These are phyloP conservation scores for Euzophera pinguis DNA, from an alignment of 2,888 invertebrate genomes.

Conservation along the genomic window DNA sequence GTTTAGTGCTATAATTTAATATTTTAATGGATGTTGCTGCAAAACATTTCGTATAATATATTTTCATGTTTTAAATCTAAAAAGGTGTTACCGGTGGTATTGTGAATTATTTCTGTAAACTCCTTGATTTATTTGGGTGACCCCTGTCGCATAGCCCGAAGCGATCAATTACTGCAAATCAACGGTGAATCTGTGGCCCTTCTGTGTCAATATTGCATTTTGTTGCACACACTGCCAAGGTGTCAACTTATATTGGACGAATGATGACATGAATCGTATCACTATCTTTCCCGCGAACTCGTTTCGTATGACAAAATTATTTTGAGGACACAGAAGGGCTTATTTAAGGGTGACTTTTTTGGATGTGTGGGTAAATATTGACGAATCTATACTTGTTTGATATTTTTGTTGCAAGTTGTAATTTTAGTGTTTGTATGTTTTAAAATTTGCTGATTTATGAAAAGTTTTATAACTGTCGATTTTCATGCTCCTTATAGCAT, in stretches of 20 bases:
- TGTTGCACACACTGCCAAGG: conserved; percentile 1
- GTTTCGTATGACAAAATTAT: neutral
- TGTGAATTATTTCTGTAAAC: neutral
- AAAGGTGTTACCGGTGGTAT: too few species aligned
- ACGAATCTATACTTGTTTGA: too few species aligned
- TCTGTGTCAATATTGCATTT: conserved; percentile 38
- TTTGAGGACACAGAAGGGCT: neutral
- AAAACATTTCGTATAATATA: too few species aligned
- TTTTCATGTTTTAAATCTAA: too few species aligned
- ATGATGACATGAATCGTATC: neutral
- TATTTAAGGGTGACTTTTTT: neutral
- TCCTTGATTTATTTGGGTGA: conserved; percentile 13
- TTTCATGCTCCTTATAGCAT: too few species aligned
- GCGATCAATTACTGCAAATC: conserved; percentile 63
- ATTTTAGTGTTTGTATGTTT: too few species aligned
- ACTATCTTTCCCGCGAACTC: neutral
- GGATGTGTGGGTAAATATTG: neutral
- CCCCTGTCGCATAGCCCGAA: conserved; percentile 37
- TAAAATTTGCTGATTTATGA: too few species aligned
- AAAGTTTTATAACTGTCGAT: too few species aligned
- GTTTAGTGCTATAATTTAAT: too few species aligned
- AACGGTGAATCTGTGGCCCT: conserved; percentile 56
- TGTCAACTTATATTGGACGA: neutral
- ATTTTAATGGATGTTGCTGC: too few species aligned
- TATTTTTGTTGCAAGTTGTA: too few species aligned